Conservation (phyloP, 2,888 invertebrate genomes). For the Agonopterix heracliana region DNA sequence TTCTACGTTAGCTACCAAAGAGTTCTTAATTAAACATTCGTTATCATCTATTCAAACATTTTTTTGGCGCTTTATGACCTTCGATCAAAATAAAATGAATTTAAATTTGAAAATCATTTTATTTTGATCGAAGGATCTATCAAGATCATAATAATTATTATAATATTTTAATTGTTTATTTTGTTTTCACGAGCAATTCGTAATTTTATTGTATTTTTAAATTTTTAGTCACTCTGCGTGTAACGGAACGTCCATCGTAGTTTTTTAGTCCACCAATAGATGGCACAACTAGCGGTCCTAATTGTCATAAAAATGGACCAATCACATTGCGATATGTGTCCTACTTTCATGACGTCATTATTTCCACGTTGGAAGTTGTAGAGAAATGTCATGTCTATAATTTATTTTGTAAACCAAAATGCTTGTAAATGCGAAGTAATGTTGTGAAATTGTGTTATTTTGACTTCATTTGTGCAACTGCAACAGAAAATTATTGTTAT, state of each 20-base stretch:
- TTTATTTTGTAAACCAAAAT: slow-evolving; percentile 47
- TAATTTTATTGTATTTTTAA: no score
- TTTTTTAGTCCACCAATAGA: slow-evolving; percentile 28
- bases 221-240: not conserved
- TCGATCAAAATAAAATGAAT: no score
- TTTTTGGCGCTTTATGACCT: no score
- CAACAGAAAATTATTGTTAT: not conserved
- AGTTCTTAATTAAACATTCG: no score
- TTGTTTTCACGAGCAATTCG: no score
- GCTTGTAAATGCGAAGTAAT: slow-evolving; percentile 24
- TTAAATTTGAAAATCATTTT: no score
- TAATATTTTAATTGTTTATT: no score
- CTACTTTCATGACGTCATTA: slow-evolving; percentile 77
- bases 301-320: slow-evolving; percentile 42
- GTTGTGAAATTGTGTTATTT: slow-evolving; percentile 13
- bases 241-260: slow-evolving; percentile 3
- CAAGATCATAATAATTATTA: no score
- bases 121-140: no score
- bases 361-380: slow-evolving; percentile 80
- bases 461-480: not conserved
- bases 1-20: no score
- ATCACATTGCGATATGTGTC: slow-evolving; percentile 61
- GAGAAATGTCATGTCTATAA: slow-evolving; percentile 57
- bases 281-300: slow-evolving; percentile 32
- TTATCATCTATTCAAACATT: no score